Evolutionary conservation across 2,113 vertebrate species (phyloP).

Genomic region (Psittacara wagleri): DNA sequence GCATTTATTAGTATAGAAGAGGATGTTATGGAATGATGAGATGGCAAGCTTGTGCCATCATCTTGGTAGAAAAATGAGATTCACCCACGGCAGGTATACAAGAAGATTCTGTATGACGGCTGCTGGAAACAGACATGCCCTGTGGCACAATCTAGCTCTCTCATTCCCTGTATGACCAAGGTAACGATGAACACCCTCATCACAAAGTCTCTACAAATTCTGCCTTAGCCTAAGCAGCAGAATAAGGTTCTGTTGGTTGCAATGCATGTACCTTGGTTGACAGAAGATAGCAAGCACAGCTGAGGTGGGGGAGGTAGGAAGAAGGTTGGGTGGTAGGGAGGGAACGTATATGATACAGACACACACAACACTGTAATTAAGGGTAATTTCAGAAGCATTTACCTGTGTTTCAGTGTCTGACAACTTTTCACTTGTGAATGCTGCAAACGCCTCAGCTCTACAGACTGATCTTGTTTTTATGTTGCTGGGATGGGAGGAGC

Average conservation of each 20-base stretch:
- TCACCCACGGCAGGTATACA: background rate
- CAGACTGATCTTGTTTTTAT: slow-evolving; percentile 16
- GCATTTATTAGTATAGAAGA: background rate
- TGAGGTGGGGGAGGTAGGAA: slow-evolving; percentile 28
- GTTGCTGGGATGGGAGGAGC: slow-evolving; percentile 17
- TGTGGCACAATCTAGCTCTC: background rate
- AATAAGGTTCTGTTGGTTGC: background rate
- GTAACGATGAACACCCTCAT: background rate
- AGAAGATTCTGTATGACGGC: background rate
- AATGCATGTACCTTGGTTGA: background rate
- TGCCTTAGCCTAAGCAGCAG: background rate
- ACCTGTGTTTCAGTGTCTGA: slow-evolving; percentile 52
- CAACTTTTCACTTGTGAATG: slow-evolving; percentile 39
- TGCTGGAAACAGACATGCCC: background rate
- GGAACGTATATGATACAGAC: slow-evolving; percentile 28
- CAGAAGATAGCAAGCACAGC: slow-evolving; percentile 4
- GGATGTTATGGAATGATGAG: background rate
- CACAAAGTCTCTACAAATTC: background rate
- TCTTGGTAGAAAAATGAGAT: background rate
- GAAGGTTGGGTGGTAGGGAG: slow-evolving; percentile 38
- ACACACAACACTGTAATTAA: slow-evolving; percentile 48
- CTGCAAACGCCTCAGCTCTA: background rate
- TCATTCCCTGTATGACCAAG: background rate
- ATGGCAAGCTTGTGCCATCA: background rate
- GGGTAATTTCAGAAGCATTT: slow-evolving; percentile 54